Evolutionary conservation across 2,113 vertebrate species (phyloP), one percentile per base, ranked within the genome.

Genomic region (Microcebus ravelobensis): DNA sequence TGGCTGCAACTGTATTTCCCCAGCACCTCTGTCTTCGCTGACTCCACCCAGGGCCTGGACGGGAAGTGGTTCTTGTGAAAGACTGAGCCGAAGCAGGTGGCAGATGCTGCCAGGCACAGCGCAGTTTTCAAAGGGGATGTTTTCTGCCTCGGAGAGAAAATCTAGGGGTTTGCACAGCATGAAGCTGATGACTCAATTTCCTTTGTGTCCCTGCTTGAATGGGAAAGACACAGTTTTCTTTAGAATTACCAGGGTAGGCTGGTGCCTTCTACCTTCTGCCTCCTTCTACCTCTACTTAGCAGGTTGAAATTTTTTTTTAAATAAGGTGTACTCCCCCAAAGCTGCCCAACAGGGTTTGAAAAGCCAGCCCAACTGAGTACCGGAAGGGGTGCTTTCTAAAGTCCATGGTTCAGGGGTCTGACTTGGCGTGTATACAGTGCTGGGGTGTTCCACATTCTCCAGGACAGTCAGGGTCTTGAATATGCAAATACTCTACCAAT

Each of bases 111-210:
- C 50, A 31, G 68, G 81, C 48, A 82, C 79, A 70, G 63, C 12
- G 3, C 84, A 5, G 91, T 93, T 95, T 97, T 97, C 59, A 91
- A 82, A 95, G 95, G 98, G 97, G 92, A 87, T 84, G 92, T 97
- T 96, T 96, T 94, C 73, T 94, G 89, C 96, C 93, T 96, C 93
- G 95, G 82, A 97, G 94, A 98, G 96, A 98, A 97, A 97, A 95
- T 96, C 97, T 96, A 87, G 70, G 97, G 70, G 68, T 91, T 98
- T 93, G 98, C 97, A 96, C 93, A 97, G 93, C 81, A 7, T 90
- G 39, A 74, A 55, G 76, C 73, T 34, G 1, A 0, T 95, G 97
- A 96, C 94, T 96, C 97, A 88, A 17, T 96, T 98, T 98, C 94
- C 94, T 96, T 89, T 96, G 80, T 90, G 83, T 20, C 3, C 50